A percentile compares a stretch with the other conserved stretches of the same genome.
Evolutionary conservation across 2,888 invertebrate genomes (phyloP).

Genomic region (Linhomoeus sp.): DNA sequence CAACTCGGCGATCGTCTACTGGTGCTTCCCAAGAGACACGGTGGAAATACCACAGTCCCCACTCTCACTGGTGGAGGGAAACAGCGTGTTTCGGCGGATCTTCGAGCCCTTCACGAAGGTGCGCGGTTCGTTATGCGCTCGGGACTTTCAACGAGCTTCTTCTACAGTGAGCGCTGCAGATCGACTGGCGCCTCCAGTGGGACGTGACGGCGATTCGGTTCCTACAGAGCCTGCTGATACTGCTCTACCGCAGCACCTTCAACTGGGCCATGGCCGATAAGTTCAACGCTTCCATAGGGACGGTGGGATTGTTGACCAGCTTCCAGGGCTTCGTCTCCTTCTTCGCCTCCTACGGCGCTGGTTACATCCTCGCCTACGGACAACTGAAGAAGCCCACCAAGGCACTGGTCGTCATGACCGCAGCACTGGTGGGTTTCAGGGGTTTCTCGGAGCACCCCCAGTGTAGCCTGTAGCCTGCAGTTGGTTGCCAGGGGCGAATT

Average conservation of each 20-base stretch:
- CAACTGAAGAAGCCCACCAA: background rate
- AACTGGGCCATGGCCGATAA: constrained; percentile 1
- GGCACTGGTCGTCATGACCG: background rate
- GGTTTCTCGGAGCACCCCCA: no score
- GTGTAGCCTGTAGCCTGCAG: no score
- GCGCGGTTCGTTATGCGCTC: no score
- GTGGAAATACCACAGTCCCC: no score
- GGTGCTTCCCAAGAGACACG: background rate
- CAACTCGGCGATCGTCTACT: background rate
- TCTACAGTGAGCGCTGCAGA: no score
- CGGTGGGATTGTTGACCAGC: constrained; percentile 1
- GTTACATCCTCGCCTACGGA: background rate
- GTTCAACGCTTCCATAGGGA: background rate
- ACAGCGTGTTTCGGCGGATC: no score
- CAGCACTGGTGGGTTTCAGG: no score
- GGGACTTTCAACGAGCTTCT: no score
- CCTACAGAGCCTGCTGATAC: background rate
- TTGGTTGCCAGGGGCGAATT: no score
- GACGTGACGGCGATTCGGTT: constrained; percentile 1
- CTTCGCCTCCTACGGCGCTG: background rate
- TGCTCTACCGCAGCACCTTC: constrained; percentile 1
- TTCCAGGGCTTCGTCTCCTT: constrained; percentile 2
- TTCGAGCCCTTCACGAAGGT: no score
- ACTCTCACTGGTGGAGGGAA: no score
- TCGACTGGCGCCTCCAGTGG: constrained; percentile 3